These are phyloP conservation scores for Hippopotamus amphibius DNA, from an alignment of 2,113 vertebrate species.

Conservation along the genomic window DNA sequence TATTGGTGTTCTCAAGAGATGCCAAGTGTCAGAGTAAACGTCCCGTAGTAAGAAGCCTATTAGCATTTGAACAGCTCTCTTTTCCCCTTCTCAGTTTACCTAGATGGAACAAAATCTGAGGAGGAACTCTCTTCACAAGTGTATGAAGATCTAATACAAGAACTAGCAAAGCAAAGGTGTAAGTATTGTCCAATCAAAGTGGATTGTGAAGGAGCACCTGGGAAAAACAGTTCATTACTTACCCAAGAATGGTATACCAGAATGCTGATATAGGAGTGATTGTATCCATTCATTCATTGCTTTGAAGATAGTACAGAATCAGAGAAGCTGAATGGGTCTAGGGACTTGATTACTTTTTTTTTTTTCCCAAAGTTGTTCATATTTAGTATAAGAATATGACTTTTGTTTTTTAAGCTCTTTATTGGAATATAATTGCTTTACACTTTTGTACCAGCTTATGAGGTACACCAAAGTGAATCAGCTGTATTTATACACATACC, in stretches of 20 bases:
- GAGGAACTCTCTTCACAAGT: constrained; percentile 90
- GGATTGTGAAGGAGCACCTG: not conserved
- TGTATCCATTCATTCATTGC: not conserved
- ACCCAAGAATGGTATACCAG: not conserved
- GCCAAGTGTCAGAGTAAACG: not conserved
- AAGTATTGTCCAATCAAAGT: constrained; percentile 69
- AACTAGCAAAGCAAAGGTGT: constrained; percentile 86
- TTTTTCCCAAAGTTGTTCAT: too few species aligned
- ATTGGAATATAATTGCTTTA: too few species aligned
- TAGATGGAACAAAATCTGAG: constrained; percentile 92
- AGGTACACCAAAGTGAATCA: too few species aligned
- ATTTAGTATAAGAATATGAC: too few species aligned
- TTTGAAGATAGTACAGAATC: constrained; percentile 40
- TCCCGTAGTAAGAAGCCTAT: not conserved
- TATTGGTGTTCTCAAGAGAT: not conserved
- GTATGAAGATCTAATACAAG: constrained; percentile 87
- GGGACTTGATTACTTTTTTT: not conserved
- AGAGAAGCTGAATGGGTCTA: not conserved
- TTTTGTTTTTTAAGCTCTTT: too few species aligned
- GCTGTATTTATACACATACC: too few species aligned
- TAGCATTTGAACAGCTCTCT: not conserved
- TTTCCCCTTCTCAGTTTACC: constrained; percentile 87
- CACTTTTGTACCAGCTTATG: too few species aligned
- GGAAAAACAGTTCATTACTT: not conserved
- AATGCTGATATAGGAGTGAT: not conserved